These are phyloP conservation scores for Tetramorium simillimum DNA, from an alignment of 1,140 invertebrate species.

Conservation along the genomic window DNA sequence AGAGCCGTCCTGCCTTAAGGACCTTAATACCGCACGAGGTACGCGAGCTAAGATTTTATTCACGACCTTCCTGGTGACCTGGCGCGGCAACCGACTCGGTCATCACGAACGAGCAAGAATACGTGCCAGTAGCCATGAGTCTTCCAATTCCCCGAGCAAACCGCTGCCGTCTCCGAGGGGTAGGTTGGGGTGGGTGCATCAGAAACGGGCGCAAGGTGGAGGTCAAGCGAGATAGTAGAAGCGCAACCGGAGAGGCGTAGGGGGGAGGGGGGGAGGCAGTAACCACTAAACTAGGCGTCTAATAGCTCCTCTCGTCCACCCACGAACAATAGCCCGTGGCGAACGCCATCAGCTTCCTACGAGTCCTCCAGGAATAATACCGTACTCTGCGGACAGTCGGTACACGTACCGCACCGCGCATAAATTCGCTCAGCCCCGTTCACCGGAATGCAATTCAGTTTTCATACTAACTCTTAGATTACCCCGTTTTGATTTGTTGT, in stretches of 20 bases:
- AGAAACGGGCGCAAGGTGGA: conserved; percentile 36
- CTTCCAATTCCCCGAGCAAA: conserved; percentile 68
- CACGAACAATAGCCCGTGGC: conserved; percentile 73
- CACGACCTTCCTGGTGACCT: conserved; percentile 11
- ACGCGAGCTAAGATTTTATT: conserved; percentile 52
- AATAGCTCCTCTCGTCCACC: conserved; percentile 72
- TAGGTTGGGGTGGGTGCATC: background rate
- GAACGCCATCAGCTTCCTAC: conserved; percentile 59
- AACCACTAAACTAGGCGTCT: conserved; percentile 77
- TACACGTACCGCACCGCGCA: conserved; percentile 36
- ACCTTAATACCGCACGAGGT: background rate
- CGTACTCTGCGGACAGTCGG: conserved; percentile 57
- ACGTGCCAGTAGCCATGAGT: conserved; percentile 50
- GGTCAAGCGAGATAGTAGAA: conserved; percentile 52
- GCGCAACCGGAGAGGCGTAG: conserved; percentile 9
- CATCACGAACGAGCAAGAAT: conserved; percentile 43
- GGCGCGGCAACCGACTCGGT: background rate
- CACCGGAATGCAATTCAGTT: conserved; percentile 8
- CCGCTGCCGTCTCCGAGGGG: conserved; percentile 34
- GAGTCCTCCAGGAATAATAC: conserved; percentile 66
- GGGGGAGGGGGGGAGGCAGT: conserved; percentile 53
- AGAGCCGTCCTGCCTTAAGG: background rate
- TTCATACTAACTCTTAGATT: conserved; percentile 29
- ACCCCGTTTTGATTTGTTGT: conserved; percentile 23
- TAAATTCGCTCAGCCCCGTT: conserved; percentile 59